Base-by-base conservation (phyloP, 2,888 invertebrate genomes). In the Hyalella azteca region DNA sequence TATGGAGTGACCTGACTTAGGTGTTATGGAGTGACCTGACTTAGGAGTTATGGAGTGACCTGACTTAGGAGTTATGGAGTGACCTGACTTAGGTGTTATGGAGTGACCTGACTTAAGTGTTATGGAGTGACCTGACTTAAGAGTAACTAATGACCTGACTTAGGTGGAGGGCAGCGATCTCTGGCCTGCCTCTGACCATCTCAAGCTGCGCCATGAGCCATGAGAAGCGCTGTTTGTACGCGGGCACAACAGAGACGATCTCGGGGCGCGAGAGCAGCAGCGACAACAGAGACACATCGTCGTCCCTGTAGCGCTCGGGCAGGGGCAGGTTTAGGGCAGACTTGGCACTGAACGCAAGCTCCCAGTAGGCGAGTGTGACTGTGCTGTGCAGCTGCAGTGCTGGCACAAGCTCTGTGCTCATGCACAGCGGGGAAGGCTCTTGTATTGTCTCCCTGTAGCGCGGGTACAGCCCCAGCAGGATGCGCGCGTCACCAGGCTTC, bases 141-240 rank as follows among this genome's bases (percentile, higher is more conserved):
- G n/a, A n/a, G n/a, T n/a, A n/a, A n/a, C n/a, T n/a, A 54, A 76
- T 80, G 39, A 83, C 83, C 78, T 77, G 49, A 32, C 81, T 77
- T 11, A 83, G 32, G 49, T 79, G 78, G 29, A 60, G 39, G 9
- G 78, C 79, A 15, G 79, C 81, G 0, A 80, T 73, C 26, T 83
- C 81, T 4, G 83, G 78, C 29, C 80, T 50, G 32, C 80, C 83
- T 39, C 50, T 60, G 9, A 66, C n/a, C 22, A 81, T 60, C 29
- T 79, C 59, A 9, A 83, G 49, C 50, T 83, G 83, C 1, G 80
- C 77, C 78, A 81, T 81, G 15, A 83, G 79, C 81, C 81, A 83
- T 0, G 78, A 76, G 11, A 83, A 75, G n/a, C 83, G 77, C 60
- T 81, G 78, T 9, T 79, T 80, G 3, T 81, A 49, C 32, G 77